Base-by-base conservation (phyloP, 2,113 vertebrate genomes). In the Cephalopterus ornatus region DNA sequence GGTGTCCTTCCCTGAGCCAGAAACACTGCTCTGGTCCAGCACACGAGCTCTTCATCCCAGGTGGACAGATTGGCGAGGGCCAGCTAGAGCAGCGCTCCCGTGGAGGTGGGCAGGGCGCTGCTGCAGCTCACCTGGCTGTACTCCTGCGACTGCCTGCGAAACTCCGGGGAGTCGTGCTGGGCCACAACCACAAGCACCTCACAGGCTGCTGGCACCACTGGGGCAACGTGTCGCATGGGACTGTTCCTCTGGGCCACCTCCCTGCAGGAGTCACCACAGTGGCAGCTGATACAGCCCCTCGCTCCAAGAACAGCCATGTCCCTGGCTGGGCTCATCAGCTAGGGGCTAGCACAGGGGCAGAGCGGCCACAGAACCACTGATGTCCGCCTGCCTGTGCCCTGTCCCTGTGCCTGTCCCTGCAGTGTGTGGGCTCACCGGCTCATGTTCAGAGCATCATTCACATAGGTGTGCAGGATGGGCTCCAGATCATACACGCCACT, bases 401-500 rank as follows among this genome's bases (percentile, higher is more conserved):
- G 37, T 70, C 47, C 63, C 47, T 1, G 0, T 1, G 1, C 1
- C 85, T 11, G 37, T 42, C 49, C 44, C 74, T 14, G 2, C 8
- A 7, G 56, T 1, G 0, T 0, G 21, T 0, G 1, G 13, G 72
- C 99, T 94, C 98, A 99, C 99, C 96, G 33, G 17, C 97, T 99
- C 99, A 99, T 98, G 90, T 90, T 97, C 44, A 99, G 96, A 2
- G 81, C 97, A 7, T 98, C 97, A 0, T 99, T 99, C 79, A 98
- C 95, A 0, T 98, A 98, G 39, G 98, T 99, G 85, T 98, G 95
- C 77, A 98, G 65, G 68, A 99, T 85, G 70, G 99, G 99, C 89
- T 99, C 98, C 18, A 99, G 98, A 94, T 99, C 98, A 0, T 99
- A 99, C 70, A 99, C 92, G 1, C 99, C 99, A 5, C 99, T 99